These are phyloP conservation scores for Drosophila varians DNA, from an alignment of 1,140 invertebrate genomes.

Conservation along the genomic window DNA sequence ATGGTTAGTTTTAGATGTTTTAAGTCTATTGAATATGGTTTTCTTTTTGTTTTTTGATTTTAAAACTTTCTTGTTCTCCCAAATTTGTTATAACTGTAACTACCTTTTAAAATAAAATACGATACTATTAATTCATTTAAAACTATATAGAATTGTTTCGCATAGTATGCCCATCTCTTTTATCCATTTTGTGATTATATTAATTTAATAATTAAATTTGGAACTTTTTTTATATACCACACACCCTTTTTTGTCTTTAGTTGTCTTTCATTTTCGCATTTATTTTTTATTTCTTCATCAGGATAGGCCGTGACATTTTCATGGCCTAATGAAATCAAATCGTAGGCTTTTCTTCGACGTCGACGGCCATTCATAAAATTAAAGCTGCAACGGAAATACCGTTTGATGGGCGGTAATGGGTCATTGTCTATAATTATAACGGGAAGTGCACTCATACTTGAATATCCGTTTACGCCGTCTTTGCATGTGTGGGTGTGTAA, in stretches of 20 bases:
- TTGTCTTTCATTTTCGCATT: not conserved
- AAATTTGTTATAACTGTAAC: no score
- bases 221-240: no score
- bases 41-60: no score
- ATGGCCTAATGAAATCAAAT: slow-evolving; percentile 51
- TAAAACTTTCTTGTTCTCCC: no score
- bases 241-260: not conserved
- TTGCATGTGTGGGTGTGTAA: not conserved
- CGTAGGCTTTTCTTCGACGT: slow-evolving; percentile 4
- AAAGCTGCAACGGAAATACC: slow-evolving; percentile 55
- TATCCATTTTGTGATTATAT: no score
- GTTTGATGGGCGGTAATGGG: slow-evolving; percentile 50
- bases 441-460: slow-evolving; percentile 11
- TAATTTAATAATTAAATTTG: no score
- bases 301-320: slow-evolving; percentile 39
- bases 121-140: no score
- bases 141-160: no score
- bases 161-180: no score
- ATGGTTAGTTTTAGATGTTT: not conserved
- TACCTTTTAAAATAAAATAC: no score
- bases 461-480: not conserved
- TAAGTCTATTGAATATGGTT: not conserved
- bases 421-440: slow-evolving; percentile 75
- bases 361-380: slow-evolving; percentile 62
- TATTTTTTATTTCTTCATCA: slow-evolving; percentile 21